These are phyloP conservation scores for Poecile atricapillus DNA, from an alignment of 2,113 vertebrate species.

Conservation along the genomic window DNA sequence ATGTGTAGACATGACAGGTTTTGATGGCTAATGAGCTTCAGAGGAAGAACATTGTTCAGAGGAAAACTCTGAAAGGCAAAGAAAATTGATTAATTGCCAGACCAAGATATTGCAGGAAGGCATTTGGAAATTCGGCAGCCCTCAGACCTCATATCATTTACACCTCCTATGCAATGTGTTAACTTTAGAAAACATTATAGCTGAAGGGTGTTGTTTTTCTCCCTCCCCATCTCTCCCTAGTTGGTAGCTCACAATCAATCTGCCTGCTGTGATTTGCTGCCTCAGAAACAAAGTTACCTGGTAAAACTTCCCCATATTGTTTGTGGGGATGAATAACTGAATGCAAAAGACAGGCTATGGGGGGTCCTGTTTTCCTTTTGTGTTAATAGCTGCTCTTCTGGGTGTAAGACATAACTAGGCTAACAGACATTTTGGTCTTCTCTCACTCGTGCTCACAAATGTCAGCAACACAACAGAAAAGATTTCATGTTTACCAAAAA, in stretches of 20 bases:
- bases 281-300: conserved; percentile 32
- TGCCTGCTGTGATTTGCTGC: conserved; percentile 12
- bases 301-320: neutral
- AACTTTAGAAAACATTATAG: conserved; percentile 42
- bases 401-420: conserved; percentile 36
- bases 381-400: conserved; percentile 1
- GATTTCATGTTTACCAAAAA: neutral
- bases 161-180: neutral
- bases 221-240: neutral
- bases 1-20: conserved; percentile 61
- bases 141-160: conserved; percentile 39
- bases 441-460: neutral
- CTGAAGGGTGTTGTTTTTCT: conserved; percentile 14
- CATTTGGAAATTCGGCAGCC: conserved; percentile 24
- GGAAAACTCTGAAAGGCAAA: conserved; percentile 49
- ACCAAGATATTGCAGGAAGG: conserved; percentile 24
- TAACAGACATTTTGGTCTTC: conserved; percentile 29
- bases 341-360: neutral
- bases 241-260: neutral
- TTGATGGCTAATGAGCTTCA: conserved; percentile 58
- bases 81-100: conserved; percentile 64
- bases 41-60: conserved; percentile 43
- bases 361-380: neutral
- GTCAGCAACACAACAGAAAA: conserved; percentile 6
- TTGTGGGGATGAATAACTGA: neutral